Base-by-base conservation (phyloP, 2,113 vertebrate genomes). In the Leptobrachium leishanense region DNA sequence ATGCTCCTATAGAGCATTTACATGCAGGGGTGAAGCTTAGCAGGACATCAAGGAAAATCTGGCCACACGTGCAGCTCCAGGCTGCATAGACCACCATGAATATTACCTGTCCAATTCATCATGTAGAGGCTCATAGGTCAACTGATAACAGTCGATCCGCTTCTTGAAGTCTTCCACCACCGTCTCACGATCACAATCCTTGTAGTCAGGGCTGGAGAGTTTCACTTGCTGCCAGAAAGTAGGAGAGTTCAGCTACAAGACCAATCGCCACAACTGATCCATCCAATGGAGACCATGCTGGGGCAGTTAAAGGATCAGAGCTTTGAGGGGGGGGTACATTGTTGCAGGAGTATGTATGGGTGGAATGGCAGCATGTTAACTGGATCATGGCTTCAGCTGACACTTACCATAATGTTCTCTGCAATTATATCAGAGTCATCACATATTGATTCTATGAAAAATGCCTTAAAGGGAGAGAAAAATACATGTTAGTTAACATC, bases 381-480 rank as follows among this genome's bases (percentile, higher is more conserved):
- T 6, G 11, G 44, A 12, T 53, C 20, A 8, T 6, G 39, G 2
- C 5, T 9, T 11, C 11, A 1, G 8, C 2, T 1, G 11, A 43
- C 63, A 5, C 88, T 91, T 86, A 96, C 96, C 88, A 81, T 94
- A 73, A 96, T 96, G 71, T 97, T 97, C 83, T 93, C 94, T 81
- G 92, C 90, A 43, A 97, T 96, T 82, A 97, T 93, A 3, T 89
- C 82, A 0, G 93, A 94, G 76, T 97, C 95, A 4, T 97, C 90
- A 74, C 95, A 97, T 64, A 97, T 88, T 0, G 96, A 97, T 84
- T 97, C 96, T 9, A 97, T 91, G 3, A 97, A 97, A 84, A 97
- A 95, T 10, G 95, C 93, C 95, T 97, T 62, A 42, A 65, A 10
- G 63, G 2, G 68, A 13, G 46, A 41, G 11, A 46, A 44, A 50